phyloP scores from a whole-genome alignment of 2,888 invertebrate genomes.

The Meganola albula region DNA sequence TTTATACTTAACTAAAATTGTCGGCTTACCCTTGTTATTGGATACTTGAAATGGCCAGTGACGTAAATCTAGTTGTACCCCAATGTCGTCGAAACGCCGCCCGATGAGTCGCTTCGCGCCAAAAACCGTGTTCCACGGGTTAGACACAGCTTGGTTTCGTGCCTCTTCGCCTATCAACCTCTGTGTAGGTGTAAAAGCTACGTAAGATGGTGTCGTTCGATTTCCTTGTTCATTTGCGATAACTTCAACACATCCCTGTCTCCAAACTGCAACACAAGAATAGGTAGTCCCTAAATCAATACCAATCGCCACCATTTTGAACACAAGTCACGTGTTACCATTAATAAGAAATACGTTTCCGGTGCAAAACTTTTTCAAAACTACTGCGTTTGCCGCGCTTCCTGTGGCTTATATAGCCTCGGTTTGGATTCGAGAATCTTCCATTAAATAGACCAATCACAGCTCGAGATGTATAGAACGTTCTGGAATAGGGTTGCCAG shows the following conservation, averaged over 20 bases:
- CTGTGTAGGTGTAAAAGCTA: constrained; percentile 48
- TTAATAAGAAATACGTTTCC: constrained; percentile 1
- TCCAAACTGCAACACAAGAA: constrained; percentile 58
- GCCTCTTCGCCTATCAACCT: constrained; percentile 55
- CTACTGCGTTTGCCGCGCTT: constrained; percentile 27
- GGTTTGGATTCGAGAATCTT: constrained; percentile 45
- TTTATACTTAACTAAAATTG: constrained; percentile 44
- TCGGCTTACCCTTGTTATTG: constrained; percentile 56
- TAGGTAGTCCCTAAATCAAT: constrained; percentile 60
- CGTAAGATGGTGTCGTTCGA: constrained; percentile 50
- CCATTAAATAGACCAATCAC: constrained; percentile 44
- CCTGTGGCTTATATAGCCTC: constrained; percentile 42
- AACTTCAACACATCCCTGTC: constrained; percentile 46
- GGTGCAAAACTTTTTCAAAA: constrained; percentile 23
- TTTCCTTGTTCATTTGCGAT: constrained; percentile 55
- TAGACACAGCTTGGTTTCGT: constrained; percentile 46
- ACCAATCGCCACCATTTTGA: constrained; percentile 52
- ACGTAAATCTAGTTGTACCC: constrained; percentile 50
- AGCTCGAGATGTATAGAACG: constrained; percentile 25
- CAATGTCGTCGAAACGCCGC: constrained; percentile 47
- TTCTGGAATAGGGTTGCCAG: constrained; percentile 48
- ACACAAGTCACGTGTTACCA: not conserved
- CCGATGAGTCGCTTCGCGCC: constrained; percentile 56
- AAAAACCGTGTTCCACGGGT: constrained; percentile 52
- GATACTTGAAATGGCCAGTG: constrained; percentile 48